phyloP scores from a whole-genome alignment of 2,888 invertebrate genomes.

The Abscondita cerata region DNA sequence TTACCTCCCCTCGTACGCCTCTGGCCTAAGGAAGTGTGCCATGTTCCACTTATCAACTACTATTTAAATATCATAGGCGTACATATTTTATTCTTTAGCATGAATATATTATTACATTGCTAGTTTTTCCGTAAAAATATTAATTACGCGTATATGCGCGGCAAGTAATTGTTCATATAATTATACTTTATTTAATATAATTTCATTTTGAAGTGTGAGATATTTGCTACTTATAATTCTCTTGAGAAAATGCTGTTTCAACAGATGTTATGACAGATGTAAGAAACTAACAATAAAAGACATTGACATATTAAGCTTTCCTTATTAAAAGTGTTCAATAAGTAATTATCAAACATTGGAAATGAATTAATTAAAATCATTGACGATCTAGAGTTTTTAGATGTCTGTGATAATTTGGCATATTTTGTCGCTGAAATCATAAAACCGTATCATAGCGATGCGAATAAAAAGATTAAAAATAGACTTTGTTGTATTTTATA shows the following conservation, averaged over 20 bases:
- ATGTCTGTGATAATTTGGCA: background rate
- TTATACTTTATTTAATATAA: background rate
- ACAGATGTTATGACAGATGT: slow-evolving; percentile 38
- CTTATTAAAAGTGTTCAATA: slow-evolving; percentile 13
- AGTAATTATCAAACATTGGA: too few relatives aligned
- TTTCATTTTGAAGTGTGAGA: slow-evolving; percentile 38
- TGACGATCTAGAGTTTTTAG: background rate
- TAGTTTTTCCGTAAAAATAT: slow-evolving; percentile 8
- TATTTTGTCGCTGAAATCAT: slow-evolving; percentile 9
- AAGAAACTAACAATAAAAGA: slow-evolving; percentile 20
- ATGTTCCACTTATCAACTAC: slow-evolving; percentile 52
- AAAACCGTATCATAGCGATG: slow-evolving; percentile 25
- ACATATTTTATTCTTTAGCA: slow-evolving; percentile 28
- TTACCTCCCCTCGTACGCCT: slow-evolving; percentile 40
- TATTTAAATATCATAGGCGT: slow-evolving; percentile 50
- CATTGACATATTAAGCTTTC: slow-evolving; percentile 31
- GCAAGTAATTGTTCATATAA: too few relatives aligned
- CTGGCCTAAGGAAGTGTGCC: slow-evolving; percentile 50
- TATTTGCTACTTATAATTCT: slow-evolving; percentile 45
- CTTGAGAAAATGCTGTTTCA: slow-evolving; percentile 52
- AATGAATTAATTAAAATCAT: too few relatives aligned
- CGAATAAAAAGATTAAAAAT: slow-evolving; percentile 27
- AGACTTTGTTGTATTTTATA: slow-evolving; percentile 31
- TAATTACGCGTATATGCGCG: background rate
- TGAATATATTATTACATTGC: background rate